A percentile compares a stretch with the other conserved stretches of the same genome.
Evolutionary conservation across 2,797 vertebrate species (phyloP).

Genomic region (Sebastes miniatus): DNA sequence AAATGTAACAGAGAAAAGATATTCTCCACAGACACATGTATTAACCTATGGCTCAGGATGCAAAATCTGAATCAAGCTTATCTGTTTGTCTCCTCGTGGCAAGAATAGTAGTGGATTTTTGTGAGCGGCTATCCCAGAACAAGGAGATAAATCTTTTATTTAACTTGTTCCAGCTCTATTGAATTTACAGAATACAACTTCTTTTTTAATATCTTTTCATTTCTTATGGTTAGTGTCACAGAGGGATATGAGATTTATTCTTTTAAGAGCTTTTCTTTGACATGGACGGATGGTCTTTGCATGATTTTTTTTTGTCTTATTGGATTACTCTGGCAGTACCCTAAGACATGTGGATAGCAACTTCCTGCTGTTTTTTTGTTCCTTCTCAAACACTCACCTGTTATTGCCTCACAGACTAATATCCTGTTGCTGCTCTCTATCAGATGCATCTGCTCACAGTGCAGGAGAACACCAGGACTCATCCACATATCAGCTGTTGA

Average conservation of each 20-base stretch:
- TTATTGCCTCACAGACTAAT: slow-evolving; percentile 23
- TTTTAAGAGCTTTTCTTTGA: not conserved
- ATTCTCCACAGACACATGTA: not conserved
- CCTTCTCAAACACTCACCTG: not conserved
- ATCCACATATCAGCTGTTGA: not conserved
- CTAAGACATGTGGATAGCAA: not conserved
- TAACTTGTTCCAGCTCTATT: not conserved
- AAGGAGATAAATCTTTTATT: slow-evolving; percentile 7
- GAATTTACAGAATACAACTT: not conserved
- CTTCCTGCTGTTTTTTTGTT: not conserved
- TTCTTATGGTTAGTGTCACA: not conserved
- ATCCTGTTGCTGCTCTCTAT: slow-evolving; percentile 7
- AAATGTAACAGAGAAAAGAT: not conserved
- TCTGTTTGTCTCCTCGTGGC: not conserved
- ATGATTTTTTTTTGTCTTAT: not conserved
- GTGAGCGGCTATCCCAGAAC: not conserved
- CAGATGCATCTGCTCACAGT: not conserved
- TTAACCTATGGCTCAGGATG: not conserved
- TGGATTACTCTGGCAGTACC: not conserved
- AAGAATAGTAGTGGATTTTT: not conserved
- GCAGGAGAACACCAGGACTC: not conserved
- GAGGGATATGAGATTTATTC: not conserved
- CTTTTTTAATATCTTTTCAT: not conserved
- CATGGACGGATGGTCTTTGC: not conserved
- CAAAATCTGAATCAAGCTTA: not conserved